Conservation (phyloP, 2,797 vertebrate species). For the Cephalopachus bancanus region DNA sequence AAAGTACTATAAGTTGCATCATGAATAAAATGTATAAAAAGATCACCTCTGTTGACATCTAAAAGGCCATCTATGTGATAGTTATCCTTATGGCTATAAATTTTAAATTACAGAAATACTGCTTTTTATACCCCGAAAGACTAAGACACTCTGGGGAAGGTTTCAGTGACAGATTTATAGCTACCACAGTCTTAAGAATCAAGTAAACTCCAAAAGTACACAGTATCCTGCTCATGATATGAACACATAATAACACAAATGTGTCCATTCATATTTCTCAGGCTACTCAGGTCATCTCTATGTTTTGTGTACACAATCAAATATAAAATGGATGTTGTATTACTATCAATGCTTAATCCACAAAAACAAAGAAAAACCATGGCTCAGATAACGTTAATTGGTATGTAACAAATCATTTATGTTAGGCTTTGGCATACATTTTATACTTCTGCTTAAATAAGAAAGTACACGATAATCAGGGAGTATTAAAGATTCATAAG, state of each 20-base stretch:
- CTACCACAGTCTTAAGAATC: background rate
- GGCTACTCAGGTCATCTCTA: background rate
- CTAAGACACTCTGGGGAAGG: background rate
- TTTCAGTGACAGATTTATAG: background rate
- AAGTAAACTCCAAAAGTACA: background rate
- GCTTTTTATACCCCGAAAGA: background rate
- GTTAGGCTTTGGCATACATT: background rate
- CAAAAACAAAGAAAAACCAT: slow-evolving; percentile 14
- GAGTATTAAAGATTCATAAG: slow-evolving; percentile 41
- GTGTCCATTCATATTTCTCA: background rate
- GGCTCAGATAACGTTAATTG: slow-evolving; percentile 60
- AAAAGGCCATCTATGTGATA: background rate
- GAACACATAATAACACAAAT: background rate
- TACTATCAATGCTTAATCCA: slow-evolving; percentile 7
- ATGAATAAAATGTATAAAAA: background rate
- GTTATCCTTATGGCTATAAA: background rate
- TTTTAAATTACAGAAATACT: background rate
- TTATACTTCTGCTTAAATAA: slow-evolving; percentile 65
- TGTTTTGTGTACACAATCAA: background rate
- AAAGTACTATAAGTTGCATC: background rate
- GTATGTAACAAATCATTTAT: slow-evolving; percentile 57
- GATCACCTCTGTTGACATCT: background rate
- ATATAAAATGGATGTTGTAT: background rate
- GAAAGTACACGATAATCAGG: background rate
- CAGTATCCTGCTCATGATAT: rapidly evolving